phyloP scores from a whole-genome alignment of 2,797 vertebrate species.

The Tragopan temminckii region DNA sequence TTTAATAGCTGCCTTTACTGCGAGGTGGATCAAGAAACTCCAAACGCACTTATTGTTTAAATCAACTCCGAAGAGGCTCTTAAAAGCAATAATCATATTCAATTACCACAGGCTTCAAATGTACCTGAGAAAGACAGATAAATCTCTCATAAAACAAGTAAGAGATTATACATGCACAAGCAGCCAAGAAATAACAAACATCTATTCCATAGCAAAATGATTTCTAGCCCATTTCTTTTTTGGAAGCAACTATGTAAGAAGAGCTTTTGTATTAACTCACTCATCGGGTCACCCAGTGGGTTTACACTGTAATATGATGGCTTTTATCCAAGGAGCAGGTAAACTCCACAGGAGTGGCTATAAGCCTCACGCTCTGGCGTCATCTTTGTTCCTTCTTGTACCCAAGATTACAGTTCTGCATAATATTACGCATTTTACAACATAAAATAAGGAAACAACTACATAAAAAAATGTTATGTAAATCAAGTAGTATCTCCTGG shows the following conservation, averaged over 20 bases:
- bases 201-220: neutral
- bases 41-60: neutral
- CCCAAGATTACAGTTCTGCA: neutral
- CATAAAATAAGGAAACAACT: neutral
- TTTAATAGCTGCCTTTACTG: neutral
- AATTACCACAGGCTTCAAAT: neutral
- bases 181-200: neutral
- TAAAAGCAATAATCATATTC: neutral
- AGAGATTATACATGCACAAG: neutral
- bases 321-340: neutral
- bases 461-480: neutral
- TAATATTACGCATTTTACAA: neutral
- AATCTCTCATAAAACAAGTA: constrained; percentile 2
- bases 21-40: neutral
- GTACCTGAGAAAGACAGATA: neutral
- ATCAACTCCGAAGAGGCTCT: neutral
- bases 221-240: neutral
- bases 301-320: neutral
- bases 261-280: neutral
- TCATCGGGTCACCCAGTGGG: neutral
- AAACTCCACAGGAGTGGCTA: neutral
- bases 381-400: neutral
- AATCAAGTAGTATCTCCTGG: neutral
- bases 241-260: neutral
- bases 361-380: neutral